Evolutionary conservation across 2,888 invertebrate genomes (phyloP).

Genomic region (Lepidonotus clava): DNA sequence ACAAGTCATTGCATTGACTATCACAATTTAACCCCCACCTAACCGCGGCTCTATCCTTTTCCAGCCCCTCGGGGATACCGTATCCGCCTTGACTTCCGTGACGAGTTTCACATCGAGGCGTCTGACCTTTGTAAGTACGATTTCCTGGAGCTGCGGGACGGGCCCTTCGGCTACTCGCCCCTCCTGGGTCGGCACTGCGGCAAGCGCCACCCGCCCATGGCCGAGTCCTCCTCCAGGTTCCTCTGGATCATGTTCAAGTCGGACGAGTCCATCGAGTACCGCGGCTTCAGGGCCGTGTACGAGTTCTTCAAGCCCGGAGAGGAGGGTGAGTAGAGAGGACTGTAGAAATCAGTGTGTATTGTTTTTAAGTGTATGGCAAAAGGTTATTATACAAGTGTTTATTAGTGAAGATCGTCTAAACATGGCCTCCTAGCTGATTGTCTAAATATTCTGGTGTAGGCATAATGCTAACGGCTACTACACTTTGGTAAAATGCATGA

Average conservation of each 20-base stretch:
- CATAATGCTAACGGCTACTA: too few relatives aligned
- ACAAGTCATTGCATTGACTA: neutral
- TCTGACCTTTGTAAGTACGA: conserved; percentile 88
- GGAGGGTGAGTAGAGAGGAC: conserved; percentile 29
- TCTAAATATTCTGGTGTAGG: too few relatives aligned
- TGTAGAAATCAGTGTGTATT: too few relatives aligned
- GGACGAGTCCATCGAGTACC: conserved; percentile 89
- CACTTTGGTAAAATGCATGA: too few relatives aligned
- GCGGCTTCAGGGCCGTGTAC: conserved; percentile 89
- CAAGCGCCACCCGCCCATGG: conserved; percentile 86
- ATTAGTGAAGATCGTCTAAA: too few relatives aligned
- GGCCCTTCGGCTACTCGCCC: conserved; percentile 85
- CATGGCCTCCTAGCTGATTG: too few relatives aligned
- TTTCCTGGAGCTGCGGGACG: conserved; percentile 90
- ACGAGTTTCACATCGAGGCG: conserved; percentile 86
- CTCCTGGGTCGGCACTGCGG: conserved; percentile 86
- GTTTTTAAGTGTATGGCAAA: too few relatives aligned
- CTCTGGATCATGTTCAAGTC: conserved; percentile 90
- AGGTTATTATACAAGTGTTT: too few relatives aligned
- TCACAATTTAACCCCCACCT: neutral
- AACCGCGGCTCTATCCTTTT: neutral
- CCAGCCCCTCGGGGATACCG: conserved; percentile 80
- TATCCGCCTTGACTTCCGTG: conserved; percentile 89
- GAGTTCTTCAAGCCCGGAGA: conserved; percentile 74
- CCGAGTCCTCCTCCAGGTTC: conserved; percentile 87